Evolutionary conservation across 2,888 invertebrate species (phyloP), one percentile per base, ranked within the genome.

Genomic region (Apamea monoglypha): DNA sequence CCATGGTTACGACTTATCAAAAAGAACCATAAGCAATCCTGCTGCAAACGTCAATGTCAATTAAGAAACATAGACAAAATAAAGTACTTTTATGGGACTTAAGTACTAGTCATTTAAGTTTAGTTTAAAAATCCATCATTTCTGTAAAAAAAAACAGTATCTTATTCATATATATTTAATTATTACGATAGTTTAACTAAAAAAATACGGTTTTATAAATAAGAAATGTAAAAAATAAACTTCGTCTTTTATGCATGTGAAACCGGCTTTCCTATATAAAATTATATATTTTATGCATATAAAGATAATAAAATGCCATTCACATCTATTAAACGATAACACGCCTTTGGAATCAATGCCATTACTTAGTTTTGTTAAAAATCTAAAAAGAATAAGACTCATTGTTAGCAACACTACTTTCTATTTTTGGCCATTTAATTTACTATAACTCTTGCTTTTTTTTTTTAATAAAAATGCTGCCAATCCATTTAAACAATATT

Each of bases 1-100:
- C 96, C 96, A 97, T 97, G 96, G 92, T 93, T 90, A 94, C 94
- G 93, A 94, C 92, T 94, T 95, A 92, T 92, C 90, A 92, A 96
- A 96, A 96, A 91, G 90, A 88, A 91, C 90, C 92, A 94, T 85
- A 91, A 83, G 91, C 86, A 87, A 82, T 63, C 3, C 36, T 53
- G 75, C 56, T 47, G 59, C 29, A 81, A 87, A 89, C 76, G 89
- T 88, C 88, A 88, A 83, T 85, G 85, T 84, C 85, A 90, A 83
- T 80, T 44, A 14, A 14, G 14, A 50, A 64, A 32, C 76, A 87
- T 47, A 82, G 67, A 77, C 87, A 90, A 81, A 74, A 76, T 70
- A 76, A 64, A 7, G 0, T 21, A 12, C 47, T 80, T 77, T 64
- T 29, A 36, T 1, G 25, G 5, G 5, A 56, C 10, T 25, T 1